A percentile compares a stretch with the other conserved stretches of the same genome.
These are phyloP conservation scores for Apostichopus japonicus DNA, from an alignment of 35 echinoderm and acorn worm species.

Conservation along the genomic window DNA sequence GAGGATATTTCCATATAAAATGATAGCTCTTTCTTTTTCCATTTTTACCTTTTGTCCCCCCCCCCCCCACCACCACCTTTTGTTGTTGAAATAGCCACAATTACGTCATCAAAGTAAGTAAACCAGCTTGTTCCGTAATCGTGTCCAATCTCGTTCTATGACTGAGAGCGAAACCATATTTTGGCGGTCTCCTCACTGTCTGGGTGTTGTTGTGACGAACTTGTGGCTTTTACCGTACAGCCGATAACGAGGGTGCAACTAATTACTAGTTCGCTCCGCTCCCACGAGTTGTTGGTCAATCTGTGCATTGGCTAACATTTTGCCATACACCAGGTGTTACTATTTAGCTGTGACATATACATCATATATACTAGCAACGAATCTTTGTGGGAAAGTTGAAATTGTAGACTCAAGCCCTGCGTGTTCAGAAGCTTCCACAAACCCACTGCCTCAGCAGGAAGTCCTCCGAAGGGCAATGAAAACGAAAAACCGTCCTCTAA, in stretches of 20 bases:
- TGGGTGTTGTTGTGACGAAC: no score
- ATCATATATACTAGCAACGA: not conserved
- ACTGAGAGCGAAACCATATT: not conserved
- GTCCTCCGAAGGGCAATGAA: not conserved
- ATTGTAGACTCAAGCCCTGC: not conserved
- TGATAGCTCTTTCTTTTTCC: no score
- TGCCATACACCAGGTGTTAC: slow-evolving; percentile 1
- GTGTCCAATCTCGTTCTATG: not conserved
- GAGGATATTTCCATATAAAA: no score
- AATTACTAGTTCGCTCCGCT: not conserved
- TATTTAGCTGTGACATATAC: slow-evolving; percentile 4
- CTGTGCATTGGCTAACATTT: no score
- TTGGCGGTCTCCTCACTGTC: no score
- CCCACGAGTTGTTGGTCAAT: not conserved
- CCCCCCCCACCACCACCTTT: no score
- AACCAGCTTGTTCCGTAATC: no score
- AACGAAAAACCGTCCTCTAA: not conserved
- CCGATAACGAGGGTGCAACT: not conserved
- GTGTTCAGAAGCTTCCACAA: not conserved
- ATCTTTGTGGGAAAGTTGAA: slow-evolving; percentile 35
- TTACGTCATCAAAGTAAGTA: no score
- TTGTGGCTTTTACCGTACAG: no score
- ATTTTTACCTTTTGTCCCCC: no score
- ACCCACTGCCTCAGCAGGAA: not conserved
- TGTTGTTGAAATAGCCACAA: no score